Conservation (phyloP, 1,140 invertebrate species). For the Maconellicoccus hirsutus region DNA sequence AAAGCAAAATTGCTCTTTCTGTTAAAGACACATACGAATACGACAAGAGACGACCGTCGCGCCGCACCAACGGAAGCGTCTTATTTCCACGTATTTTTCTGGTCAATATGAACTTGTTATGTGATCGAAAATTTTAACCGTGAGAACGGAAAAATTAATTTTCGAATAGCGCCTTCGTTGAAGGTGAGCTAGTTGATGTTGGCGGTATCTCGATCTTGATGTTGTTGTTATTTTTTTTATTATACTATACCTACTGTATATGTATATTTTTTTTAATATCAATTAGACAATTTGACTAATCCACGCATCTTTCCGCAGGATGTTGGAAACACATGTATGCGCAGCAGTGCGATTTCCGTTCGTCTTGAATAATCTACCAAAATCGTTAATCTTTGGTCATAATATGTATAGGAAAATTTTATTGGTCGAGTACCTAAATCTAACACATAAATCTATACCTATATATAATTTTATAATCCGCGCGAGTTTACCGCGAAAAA, state of each 20-base stretch:
- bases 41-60: neutral
- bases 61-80: neutral
- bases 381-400: neutral
- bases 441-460: no score
- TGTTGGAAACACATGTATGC: neutral
- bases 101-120: neutral
- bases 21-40: no score
- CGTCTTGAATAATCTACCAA: neutral
- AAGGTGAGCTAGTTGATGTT: neutral
- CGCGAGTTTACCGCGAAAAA: neutral
- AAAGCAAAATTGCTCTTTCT: no score
- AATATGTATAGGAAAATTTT: no score
- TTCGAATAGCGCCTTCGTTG: neutral
- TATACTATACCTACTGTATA: no score
- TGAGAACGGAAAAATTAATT: constrained; percentile 9
- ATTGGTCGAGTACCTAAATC: neutral
- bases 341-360: neutral
- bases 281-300: neutral
- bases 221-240: no score
- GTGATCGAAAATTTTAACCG: neutral
- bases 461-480: no score
- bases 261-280: no score
- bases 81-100: neutral
- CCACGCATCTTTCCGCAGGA: neutral
- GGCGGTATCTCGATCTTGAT: neutral